These are phyloP conservation scores for Myzus persicae DNA, from an alignment of 1,140 invertebrate species.

Conservation along the genomic window DNA sequence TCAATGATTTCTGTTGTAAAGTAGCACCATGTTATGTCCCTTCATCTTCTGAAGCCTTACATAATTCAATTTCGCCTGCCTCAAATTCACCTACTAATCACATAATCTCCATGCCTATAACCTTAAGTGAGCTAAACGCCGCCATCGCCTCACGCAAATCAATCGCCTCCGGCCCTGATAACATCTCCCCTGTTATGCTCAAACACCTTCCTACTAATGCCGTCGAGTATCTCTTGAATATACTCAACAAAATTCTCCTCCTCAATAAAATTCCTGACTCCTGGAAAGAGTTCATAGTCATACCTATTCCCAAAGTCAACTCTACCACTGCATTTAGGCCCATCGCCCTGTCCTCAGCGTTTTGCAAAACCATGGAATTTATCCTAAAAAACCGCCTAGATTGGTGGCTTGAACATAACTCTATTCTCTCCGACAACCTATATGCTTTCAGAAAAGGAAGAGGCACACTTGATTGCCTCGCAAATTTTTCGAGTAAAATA, in stretches of 20 bases:
- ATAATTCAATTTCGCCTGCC: too few relatives aligned
- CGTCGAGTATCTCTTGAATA: conserved; percentile 13
- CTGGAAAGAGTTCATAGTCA: too few relatives aligned
- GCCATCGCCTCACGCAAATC: conserved; percentile 12
- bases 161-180: neutral
- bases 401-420: conserved; percentile 26
- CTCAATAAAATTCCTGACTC: too few relatives aligned
- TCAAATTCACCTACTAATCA: too few relatives aligned
- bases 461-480: conserved; percentile 21
- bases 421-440: neutral
- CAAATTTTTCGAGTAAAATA: neutral
- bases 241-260: neutral
- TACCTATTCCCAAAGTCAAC: too few relatives aligned
- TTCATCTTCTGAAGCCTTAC: too few relatives aligned
- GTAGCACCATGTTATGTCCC: too few relatives aligned
- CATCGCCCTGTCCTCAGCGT: conserved; percentile 31
- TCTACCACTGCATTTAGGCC: too few relatives aligned
- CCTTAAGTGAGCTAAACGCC: neutral
- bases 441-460: conserved; percentile 38
- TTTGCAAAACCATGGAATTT: conserved; percentile 34
- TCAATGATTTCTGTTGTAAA: too few relatives aligned
- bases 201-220: conserved; percentile 12
- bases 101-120: too few relatives aligned
- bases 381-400: conserved; percentile 23
- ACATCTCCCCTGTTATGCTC: conserved; percentile 20